A percentile compares a stretch with the other conserved stretches of the same genome.
Evolutionary conservation across 1,140 invertebrate genomes (phyloP).

Genomic region (Drosophila teissieri): DNA sequence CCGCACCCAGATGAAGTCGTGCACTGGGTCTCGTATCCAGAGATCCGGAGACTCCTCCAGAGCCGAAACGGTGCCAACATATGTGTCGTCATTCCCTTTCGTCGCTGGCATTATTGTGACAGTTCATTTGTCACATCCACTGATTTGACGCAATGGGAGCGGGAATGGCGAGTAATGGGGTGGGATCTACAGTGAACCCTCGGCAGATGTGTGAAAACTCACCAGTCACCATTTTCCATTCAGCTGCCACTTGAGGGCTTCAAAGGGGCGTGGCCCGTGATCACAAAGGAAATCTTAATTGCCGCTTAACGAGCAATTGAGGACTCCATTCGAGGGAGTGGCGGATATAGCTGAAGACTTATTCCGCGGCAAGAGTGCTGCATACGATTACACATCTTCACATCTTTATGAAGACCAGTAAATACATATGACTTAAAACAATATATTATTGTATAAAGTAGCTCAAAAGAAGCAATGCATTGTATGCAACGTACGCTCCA

Average conservation of each 20-base stretch:
- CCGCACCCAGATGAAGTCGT: slow-evolving; percentile 31
- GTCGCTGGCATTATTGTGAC: slow-evolving; percentile 70
- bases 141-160: slow-evolving; percentile 63
- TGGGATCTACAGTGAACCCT: slow-evolving; percentile 19
- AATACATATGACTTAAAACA: no score
- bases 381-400: no score
- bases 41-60: slow-evolving; percentile 13
- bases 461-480: not conserved
- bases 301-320: slow-evolving; percentile 18
- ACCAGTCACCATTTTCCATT: slow-evolving; percentile 41
- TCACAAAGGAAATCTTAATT: slow-evolving; percentile 55
- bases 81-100: slow-evolving; percentile 62
- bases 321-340: not conserved
- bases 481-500: no score
- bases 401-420: no score
- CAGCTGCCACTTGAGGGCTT: slow-evolving; percentile 29
- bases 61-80: slow-evolving; percentile 11
- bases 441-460: no score
- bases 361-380: no score
- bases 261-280: slow-evolving; percentile 21
- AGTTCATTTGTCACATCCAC: slow-evolving; percentile 76
- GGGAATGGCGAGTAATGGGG: not conserved
- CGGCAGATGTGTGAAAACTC: slow-evolving; percentile 54
- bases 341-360: not conserved
- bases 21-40: slow-evolving; percentile 17